phyloP scores from a whole-genome alignment of 2,797 vertebrate species.

The Coilia nasus region DNA sequence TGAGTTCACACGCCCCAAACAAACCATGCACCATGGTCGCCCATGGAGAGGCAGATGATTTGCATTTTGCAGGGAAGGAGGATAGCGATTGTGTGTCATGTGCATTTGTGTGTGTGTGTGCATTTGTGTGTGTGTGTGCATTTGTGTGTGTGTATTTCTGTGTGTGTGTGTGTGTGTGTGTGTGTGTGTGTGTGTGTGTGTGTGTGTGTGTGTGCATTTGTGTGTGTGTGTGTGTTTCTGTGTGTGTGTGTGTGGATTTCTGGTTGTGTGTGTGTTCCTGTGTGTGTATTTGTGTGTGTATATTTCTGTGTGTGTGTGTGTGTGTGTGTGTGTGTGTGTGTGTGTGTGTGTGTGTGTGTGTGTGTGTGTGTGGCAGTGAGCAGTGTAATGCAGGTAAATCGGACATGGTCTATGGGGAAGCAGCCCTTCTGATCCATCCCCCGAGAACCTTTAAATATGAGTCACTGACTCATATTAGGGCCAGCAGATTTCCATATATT shows the following conservation, averaged over 20 bases:
- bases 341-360: not conserved
- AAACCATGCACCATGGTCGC: not conserved
- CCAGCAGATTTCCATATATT: constrained; percentile 5
- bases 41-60: constrained; percentile 4
- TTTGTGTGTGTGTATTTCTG: no score
- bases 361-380: not conserved
- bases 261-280: no score
- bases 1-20: not conserved
- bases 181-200: no score
- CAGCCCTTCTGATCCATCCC: not conserved
- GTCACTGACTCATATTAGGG: constrained; percentile 4
- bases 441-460: constrained; percentile 14
- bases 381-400: no score
- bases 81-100: not conserved
- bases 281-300: no score
- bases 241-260: not conserved
- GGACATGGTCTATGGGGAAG: not conserved
- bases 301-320: no score
- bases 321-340: no score
- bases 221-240: not conserved
- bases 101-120: not conserved
- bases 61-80: not conserved
- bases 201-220: not conserved
- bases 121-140: not conserved
- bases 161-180: no score